A percentile compares a stretch with the other conserved stretches of the same genome.
phyloP scores from a whole-genome alignment of 2,113 vertebrate species.

The Piprites chloris region DNA sequence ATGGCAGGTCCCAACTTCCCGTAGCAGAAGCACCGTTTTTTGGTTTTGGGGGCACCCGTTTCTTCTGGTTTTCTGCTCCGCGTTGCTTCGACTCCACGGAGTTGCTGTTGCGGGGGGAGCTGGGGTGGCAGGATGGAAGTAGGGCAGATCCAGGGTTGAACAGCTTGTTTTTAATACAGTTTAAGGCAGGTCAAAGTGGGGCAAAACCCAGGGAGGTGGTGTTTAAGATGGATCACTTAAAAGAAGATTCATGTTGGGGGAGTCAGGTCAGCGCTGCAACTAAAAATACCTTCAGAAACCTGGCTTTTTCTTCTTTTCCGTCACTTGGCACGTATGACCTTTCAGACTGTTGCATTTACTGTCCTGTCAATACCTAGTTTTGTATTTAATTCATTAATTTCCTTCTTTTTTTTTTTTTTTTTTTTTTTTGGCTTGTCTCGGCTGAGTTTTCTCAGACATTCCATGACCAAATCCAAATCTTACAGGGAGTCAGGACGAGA shows the following conservation, averaged over 20 bases:
- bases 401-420: too few relatives aligned
- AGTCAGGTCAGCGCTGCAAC: neutral
- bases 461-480: neutral
- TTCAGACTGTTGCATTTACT: neutral
- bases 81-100: slow-evolving; percentile 51
- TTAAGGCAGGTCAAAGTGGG: neutral
- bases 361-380: neutral
- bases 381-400: neutral
- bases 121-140: neutral
- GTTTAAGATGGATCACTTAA: neutral
- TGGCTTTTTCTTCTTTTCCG: neutral
- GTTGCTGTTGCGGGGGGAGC: slow-evolving; percentile 35
- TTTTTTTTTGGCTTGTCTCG: neutral
- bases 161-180: neutral
- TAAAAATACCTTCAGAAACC: neutral
- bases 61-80: slow-evolving; percentile 60
- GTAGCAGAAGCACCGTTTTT: slow-evolving; percentile 53
- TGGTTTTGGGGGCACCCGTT: slow-evolving; percentile 51
- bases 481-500: neutral
- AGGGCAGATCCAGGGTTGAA: neutral
- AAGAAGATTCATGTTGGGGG: neutral
- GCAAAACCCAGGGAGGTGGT: neutral
- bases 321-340: neutral
- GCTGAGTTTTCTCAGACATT: neutral
- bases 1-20: slow-evolving; percentile 78